These are phyloP conservation scores for Patella caerulea DNA, from an alignment of 2,888 invertebrate species.

Conservation along the genomic window DNA sequence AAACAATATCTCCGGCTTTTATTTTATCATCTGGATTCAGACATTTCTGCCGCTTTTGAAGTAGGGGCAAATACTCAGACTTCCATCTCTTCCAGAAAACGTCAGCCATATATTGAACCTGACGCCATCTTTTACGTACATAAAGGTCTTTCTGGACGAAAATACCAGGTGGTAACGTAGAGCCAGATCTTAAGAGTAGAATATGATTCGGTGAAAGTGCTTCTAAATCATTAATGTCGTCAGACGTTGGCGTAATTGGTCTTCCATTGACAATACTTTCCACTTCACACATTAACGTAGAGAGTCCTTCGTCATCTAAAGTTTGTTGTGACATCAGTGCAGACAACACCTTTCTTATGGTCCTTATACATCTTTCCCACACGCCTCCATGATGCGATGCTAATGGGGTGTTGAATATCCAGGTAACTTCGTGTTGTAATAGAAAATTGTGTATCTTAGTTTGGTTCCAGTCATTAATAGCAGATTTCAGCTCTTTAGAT, in stretches of 20 bases:
- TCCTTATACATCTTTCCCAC: conserved; percentile 29
- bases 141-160: conserved; percentile 31
- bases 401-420: conserved; percentile 39
- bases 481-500: conserved; percentile 13
- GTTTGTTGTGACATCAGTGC: background rate
- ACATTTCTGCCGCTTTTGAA: conserved; percentile 14
- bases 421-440: conserved; percentile 13
- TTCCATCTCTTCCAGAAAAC: conserved; percentile 11
- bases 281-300: conserved; percentile 1
- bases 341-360: conserved; percentile 9
- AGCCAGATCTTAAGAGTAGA: conserved; percentile 15
- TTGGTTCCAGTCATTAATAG: conserved; percentile 8
- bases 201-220: conserved; percentile 33
- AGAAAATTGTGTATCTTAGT: conserved; percentile 16
- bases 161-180: conserved; percentile 28
- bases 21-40: background rate
- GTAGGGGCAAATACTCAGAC: background rate
- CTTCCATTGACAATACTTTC: conserved; percentile 30
- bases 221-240: conserved; percentile 22
- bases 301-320: background rate
- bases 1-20: background rate
- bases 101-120: conserved; percentile 21
- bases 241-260: conserved; percentile 24
- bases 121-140: conserved; percentile 26
- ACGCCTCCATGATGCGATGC: conserved; percentile 37